These are phyloP conservation scores for Chascanopsetta lugubris DNA, from an alignment of 2,113 vertebrate genomes.

Conservation along the genomic window DNA sequence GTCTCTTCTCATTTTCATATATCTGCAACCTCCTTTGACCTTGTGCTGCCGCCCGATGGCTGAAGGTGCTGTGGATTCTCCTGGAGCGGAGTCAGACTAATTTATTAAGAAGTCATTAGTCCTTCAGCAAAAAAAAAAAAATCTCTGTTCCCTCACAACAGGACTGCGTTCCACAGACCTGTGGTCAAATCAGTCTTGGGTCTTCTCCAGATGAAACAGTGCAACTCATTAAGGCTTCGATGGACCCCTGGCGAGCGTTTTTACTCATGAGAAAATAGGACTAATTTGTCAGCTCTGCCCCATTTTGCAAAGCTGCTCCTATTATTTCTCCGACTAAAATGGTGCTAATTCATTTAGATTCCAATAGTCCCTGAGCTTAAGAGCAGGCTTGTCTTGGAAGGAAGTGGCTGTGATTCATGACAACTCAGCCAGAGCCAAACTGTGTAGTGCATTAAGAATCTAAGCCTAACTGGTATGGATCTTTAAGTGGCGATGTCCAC, in stretches of 20 bases:
- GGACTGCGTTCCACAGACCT: conserved; percentile 20
- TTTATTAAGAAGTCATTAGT: conserved; percentile 50
- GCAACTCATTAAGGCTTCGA: conserved; percentile 51
- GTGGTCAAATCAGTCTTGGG: conserved; percentile 39
- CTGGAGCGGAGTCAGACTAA: conserved; percentile 24
- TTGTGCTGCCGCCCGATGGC: conserved; percentile 1
- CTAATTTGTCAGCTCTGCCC: conserved; percentile 52
- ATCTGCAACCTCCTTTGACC: conserved; percentile 43
- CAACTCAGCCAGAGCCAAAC: not conserved
- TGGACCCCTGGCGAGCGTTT: conserved; percentile 44
- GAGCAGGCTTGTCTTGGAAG: conserved; percentile 16
- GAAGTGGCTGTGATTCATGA: conserved; percentile 31
- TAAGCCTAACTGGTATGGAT: not conserved
- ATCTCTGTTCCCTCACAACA: conserved; percentile 21
- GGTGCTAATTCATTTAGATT: conserved; percentile 41
- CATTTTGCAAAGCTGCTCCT: conserved; percentile 29
- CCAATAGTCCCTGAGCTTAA: conserved; percentile 15
- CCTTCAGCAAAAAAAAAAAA: conserved; percentile 33
- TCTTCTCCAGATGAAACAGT: conserved; percentile 52
- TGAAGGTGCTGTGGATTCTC: conserved; percentile 16
- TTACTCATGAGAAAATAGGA: conserved; percentile 43
- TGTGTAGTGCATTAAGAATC: conserved; percentile 3
- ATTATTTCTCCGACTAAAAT: conserved; percentile 45
- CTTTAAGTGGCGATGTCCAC: not conserved
- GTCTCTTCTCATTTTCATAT: conserved; percentile 35